phyloP scores from a whole-genome alignment of 2,888 invertebrate species.

The Nomada fabriciana region DNA sequence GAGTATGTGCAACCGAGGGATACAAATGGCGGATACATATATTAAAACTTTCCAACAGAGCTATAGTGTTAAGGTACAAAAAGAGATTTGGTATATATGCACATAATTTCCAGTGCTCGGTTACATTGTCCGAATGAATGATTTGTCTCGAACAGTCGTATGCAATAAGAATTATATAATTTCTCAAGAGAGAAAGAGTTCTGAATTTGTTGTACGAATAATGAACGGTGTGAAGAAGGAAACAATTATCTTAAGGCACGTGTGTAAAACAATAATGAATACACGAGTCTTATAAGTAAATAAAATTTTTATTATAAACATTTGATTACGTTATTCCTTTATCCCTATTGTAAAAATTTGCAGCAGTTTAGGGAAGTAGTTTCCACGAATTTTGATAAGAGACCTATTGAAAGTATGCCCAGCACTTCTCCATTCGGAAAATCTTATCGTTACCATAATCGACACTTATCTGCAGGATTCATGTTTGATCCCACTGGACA shows the following conservation, averaged over 20 bases:
- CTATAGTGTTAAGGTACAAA: background rate
- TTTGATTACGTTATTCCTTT: background rate
- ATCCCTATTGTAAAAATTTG: too few relatives aligned
- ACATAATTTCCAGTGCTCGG: too few relatives aligned
- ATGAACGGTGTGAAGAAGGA: background rate
- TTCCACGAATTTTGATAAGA: background rate
- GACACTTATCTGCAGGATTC: constrained; percentile 86
- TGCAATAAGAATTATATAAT: background rate
- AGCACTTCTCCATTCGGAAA: background rate
- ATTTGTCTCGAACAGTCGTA: background rate
- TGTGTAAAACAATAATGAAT: background rate
- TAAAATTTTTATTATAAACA: constrained; percentile 76
- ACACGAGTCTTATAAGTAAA: constrained; percentile 71
- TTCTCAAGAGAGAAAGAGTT: background rate
- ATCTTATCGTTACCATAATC: constrained; percentile 80
- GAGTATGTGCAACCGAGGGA: constrained; percentile 69
- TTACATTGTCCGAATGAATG: background rate
- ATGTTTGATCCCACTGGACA: constrained; percentile 86
- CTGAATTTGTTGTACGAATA: background rate
- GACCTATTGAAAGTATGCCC: background rate
- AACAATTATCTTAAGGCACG: too few relatives aligned
- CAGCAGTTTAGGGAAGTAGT: background rate
- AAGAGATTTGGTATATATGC: too few relatives aligned
- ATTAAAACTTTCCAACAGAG: constrained; percentile 58
- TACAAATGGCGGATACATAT: constrained; percentile 80